Evolutionary conservation across 35 echinoderm and acorn worm species (phyloP).

Genomic region (Ophiothrix spiculata): DNA sequence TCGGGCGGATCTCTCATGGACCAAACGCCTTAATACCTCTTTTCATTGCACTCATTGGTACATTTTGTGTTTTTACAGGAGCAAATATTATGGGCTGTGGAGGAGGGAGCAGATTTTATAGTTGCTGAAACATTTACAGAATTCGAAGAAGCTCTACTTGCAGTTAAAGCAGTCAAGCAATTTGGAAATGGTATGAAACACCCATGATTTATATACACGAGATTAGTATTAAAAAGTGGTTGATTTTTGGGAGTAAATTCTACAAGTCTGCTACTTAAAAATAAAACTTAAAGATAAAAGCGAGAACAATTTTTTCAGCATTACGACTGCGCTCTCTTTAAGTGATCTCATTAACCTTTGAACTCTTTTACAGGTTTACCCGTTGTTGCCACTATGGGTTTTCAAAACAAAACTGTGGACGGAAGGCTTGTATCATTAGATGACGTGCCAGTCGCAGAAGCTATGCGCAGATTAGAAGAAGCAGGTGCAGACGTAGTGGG

Average conservation of each 20-base stretch:
- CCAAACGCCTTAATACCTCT: too few species aligned
- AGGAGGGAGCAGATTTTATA: slow-evolving; percentile 89
- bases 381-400: slow-evolving; percentile 43
- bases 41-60: too few species aligned
- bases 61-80: too few species aligned
- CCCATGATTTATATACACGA: too few species aligned
- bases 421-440: slow-evolving; percentile 43
- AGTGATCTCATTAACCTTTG: too few species aligned
- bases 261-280: too few species aligned
- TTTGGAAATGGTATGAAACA: slow-evolving; percentile 62
- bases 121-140: slow-evolving; percentile 69
- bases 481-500: slow-evolving; percentile 82
- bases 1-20: too few species aligned
- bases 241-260: too few species aligned
- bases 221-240: too few species aligned
- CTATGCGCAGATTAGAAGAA: slow-evolving; percentile 53
- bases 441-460: slow-evolving; percentile 47
- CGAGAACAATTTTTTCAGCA: too few species aligned
- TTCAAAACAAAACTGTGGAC: slow-evolving; percentile 18
- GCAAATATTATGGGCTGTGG: slow-evolving; percentile 77
- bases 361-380: slow-evolving; percentile 35
- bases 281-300: too few species aligned
- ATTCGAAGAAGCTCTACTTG: slow-evolving; percentile 64
- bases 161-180: slow-evolving; percentile 67
- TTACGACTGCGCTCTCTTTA: too few species aligned